Base-by-base conservation (phyloP, 1,140 invertebrate species). In the Trinorchestia longiramus region DNA sequence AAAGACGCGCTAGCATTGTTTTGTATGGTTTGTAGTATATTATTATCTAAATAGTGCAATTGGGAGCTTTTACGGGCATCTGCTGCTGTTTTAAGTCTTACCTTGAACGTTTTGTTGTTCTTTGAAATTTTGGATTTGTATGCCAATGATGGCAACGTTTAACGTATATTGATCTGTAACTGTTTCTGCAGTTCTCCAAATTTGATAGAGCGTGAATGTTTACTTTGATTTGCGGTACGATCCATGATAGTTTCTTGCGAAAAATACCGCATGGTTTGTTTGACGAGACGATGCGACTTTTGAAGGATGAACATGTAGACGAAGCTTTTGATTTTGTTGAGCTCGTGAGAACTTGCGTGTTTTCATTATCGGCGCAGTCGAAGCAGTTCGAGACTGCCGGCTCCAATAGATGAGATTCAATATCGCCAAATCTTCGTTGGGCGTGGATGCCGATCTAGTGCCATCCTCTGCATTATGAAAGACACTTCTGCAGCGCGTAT, bases 401-500 rank as follows among this genome's bases (percentile, higher is more conserved):
- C 47, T 53, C 47, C 19, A 53, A 53, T 19, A 53, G 47, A 6
- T 53, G 47, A 53, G n/a, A 6, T 19, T 77, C 36, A 11, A 77
- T 77, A 36, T 77, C 62, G 62, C 28, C 62, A 77, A 77, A 77
- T 77, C 62, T 28, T 77, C 62, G 11, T 77, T 36, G 28, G 62
- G 28, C 62, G 62, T 77, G 62, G 62, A 77, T 36, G 88, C 41
- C 88, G 41, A 90, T 90, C 88, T 42, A 90, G 88, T 90, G 88
- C 88, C 88, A 90, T 90, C 88, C 88, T 90, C 41, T 43, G 42
- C 88, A 42, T 90, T 53, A 53, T 53, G 4, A 42, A 42, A 41
- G 43, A 90, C 88, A 90, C 88, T 90, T 90, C 88, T 77, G n/a
- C n/a, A 77, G 62, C 62, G 62, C 8, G 88, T 90, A 90, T 43